phyloP scores from a whole-genome alignment of 2,888 invertebrate genomes.

The Cephus nigrinus region DNA sequence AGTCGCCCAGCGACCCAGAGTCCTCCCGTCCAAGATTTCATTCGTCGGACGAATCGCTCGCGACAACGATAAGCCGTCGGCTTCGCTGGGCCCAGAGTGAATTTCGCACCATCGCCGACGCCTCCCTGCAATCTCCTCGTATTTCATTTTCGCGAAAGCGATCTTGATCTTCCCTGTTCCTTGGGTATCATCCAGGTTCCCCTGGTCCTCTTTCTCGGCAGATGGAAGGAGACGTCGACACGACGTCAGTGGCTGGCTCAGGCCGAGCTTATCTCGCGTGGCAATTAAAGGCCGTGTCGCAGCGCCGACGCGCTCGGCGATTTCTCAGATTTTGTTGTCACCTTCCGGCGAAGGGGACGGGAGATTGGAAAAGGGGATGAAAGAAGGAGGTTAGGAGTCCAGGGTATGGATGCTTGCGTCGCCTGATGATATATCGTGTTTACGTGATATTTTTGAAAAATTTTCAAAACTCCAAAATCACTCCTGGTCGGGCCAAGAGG shows the following conservation, averaged over 20 bases:
- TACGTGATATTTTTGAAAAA: background rate
- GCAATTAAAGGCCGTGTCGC: background rate
- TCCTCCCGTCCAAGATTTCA: background rate
- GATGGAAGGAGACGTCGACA: background rate
- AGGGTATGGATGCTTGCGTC: background rate
- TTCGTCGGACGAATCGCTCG: conserved; percentile 1
- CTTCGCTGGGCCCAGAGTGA: conserved; percentile 10
- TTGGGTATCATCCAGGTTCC: background rate
- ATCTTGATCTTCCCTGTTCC: conserved; percentile 12
- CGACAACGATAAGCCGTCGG: conserved; percentile 15
- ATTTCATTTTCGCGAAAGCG: conserved; percentile 25
- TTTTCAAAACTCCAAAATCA: background rate
- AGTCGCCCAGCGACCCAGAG: no score
- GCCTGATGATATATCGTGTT: background rate
- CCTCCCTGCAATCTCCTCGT: conserved; percentile 8
- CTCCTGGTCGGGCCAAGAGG: background rate
- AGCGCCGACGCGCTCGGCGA: background rate
- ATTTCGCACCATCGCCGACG: conserved; percentile 21
- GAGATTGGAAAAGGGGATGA: background rate
- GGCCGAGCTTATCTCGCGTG: background rate
- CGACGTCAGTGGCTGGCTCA: background rate
- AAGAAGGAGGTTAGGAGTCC: background rate
- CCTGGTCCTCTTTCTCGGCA: conserved; percentile 9
- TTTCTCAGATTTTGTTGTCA: background rate
- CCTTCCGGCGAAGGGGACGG: background rate